Evolutionary conservation across 2,797 vertebrate genomes (phyloP).

Genomic region (Graptemys geographica): DNA sequence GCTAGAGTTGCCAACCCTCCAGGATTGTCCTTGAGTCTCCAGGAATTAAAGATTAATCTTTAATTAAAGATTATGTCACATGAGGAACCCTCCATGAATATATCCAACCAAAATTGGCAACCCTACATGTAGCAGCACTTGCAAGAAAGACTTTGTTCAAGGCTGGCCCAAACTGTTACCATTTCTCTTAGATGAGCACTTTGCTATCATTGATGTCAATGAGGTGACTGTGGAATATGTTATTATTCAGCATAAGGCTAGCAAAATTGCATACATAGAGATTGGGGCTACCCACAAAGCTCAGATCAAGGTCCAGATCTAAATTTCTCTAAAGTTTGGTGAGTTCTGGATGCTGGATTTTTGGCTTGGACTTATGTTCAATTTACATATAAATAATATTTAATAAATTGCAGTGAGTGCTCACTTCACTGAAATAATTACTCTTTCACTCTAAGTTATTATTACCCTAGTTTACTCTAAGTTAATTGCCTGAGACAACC

Average conservation of each 20-base stretch:
- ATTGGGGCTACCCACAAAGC: neutral
- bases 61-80: too few species aligned
- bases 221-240: neutral
- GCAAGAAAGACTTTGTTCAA: too few species aligned
- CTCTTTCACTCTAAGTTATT: slow-evolving; percentile 36
- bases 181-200: too few species aligned
- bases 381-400: neutral
- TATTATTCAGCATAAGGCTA: neutral
- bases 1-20: too few species aligned
- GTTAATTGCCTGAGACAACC: slow-evolving; percentile 53
- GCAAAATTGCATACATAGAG: fast-evolving
- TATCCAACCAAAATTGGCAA: too few species aligned
- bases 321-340: neutral
- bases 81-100: too few species aligned
- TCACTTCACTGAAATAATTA: neutral
- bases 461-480: slow-evolving; percentile 58
- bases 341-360: fast-evolving
- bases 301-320: neutral
- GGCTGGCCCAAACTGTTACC: too few species aligned
- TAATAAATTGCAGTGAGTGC: neutral
- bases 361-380: neutral
- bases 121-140: too few species aligned
- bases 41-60: too few species aligned
- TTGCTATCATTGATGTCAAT: fast-evolving
- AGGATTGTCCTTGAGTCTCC: too few species aligned